Conservation (phyloP, 2,113 vertebrate species). For the Rhodinocichla rosea region DNA sequence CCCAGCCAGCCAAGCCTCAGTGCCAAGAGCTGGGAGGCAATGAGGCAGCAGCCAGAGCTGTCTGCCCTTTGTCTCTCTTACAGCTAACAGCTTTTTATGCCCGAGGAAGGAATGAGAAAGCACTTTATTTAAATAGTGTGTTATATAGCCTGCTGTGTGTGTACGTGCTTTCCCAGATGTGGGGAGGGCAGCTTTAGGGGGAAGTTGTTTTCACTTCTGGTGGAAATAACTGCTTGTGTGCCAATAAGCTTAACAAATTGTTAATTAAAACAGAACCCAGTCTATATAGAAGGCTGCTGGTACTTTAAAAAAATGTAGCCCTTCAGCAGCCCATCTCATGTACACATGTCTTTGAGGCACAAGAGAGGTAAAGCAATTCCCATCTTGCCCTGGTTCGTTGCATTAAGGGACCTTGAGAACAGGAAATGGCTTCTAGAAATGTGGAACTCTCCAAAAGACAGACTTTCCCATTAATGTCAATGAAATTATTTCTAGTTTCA, state of each 20-base stretch:
- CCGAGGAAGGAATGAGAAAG: background rate
- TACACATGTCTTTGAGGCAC: background rate
- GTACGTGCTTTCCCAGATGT: background rate
- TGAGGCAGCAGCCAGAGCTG: background rate
- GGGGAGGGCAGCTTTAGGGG: background rate
- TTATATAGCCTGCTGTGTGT: background rate
- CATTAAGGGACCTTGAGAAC: constrained; percentile 45
- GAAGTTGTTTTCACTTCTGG: background rate
- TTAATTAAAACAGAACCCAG: background rate
- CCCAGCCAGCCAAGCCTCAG: background rate
- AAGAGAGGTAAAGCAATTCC: constrained; percentile 14
- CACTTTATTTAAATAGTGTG: background rate
- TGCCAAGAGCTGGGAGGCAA: background rate
- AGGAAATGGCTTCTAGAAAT: constrained; percentile 56
- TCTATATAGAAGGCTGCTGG: background rate
- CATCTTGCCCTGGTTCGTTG: constrained; percentile 4
- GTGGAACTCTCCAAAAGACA: constrained; percentile 60
- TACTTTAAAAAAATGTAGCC: background rate
- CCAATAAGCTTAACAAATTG: background rate
- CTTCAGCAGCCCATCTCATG: background rate
- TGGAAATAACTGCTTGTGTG: background rate
- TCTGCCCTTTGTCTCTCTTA: background rate
- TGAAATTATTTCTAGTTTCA: constrained; percentile 58
- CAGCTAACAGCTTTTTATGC: background rate
- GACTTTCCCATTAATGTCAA: constrained; percentile 70